phyloP scores from a whole-genome alignment of 2,797 vertebrate species.

The Gymnopithys bicolor region DNA sequence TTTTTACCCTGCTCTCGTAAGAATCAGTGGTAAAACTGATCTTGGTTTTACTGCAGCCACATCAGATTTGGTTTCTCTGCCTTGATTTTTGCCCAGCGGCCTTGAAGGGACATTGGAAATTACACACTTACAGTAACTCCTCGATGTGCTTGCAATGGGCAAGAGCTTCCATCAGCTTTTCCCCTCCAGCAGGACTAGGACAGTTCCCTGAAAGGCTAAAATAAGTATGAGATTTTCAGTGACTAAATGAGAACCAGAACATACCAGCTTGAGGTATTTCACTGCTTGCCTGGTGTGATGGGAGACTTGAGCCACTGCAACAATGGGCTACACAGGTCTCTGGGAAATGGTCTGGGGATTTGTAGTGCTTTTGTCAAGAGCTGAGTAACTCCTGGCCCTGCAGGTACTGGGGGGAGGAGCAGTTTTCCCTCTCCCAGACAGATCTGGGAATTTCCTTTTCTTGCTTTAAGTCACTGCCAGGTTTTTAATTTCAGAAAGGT shows the following conservation, averaged over 20 bases:
- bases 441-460: background rate
- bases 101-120: background rate
- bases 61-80: background rate
- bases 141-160: conserved; percentile 76
- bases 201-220: conserved; percentile 83
- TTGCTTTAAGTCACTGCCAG: background rate
- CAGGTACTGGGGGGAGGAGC: background rate
- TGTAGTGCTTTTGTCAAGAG: background rate
- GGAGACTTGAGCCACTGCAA: background rate
- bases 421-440: background rate
- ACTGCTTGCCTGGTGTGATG: background rate
- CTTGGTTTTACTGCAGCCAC: background rate
- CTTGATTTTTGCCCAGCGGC: background rate
- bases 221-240: background rate
- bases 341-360: background rate
- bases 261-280: background rate
- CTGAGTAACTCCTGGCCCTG: background rate
- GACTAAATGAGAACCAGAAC: background rate
- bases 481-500: background rate
- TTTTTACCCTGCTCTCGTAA: background rate
- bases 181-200: conserved; percentile 77
- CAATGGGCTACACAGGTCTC: background rate
- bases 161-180: conserved; percentile 76
- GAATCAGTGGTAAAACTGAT: background rate
- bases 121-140: conserved; percentile 82